These are phyloP conservation scores for Rotaria sp. DNA, from an alignment of 2,888 invertebrate species.

Conservation along the genomic window DNA sequence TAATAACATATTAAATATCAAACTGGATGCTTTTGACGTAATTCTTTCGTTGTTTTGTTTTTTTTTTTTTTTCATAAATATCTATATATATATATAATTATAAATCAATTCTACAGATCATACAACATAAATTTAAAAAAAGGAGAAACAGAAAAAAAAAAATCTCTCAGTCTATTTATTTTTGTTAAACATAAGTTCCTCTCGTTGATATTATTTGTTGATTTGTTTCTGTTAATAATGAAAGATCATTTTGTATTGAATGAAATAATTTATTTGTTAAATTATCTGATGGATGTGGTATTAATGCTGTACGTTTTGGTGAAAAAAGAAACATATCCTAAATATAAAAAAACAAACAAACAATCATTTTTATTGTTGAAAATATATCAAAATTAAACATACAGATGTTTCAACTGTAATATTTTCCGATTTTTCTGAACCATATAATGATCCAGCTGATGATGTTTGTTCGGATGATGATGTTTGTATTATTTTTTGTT, in stretches of 20 bases:
- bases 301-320: not conserved
- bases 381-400: not conserved
- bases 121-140: not conserved
- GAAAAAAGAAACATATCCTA: constrained; percentile 21
- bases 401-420: constrained; percentile 17
- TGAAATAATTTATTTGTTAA: constrained; percentile 17
- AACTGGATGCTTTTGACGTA: not conserved
- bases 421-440: constrained; percentile 9
- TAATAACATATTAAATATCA: not conserved
- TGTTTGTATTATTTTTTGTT: constrained; percentile 26
- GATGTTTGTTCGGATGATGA: not conserved
- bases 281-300: not conserved
- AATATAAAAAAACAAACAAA: not conserved
- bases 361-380: too few relatives aligned
- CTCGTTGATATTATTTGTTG: not conserved
- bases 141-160: not conserved
- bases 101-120: constrained; percentile 24
- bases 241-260: constrained; percentile 24
- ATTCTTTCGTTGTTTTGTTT: not conserved
- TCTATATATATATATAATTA: not conserved
- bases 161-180: not conserved
- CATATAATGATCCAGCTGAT: not conserved
- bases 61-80: not conserved
- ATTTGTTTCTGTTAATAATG: not conserved
- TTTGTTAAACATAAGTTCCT: constrained; percentile 4